A percentile compares a stretch with the other conserved stretches of the same genome.
phyloP scores from a whole-genome alignment of 1,140 invertebrate species.

The Drosophila rhopaloa region DNA sequence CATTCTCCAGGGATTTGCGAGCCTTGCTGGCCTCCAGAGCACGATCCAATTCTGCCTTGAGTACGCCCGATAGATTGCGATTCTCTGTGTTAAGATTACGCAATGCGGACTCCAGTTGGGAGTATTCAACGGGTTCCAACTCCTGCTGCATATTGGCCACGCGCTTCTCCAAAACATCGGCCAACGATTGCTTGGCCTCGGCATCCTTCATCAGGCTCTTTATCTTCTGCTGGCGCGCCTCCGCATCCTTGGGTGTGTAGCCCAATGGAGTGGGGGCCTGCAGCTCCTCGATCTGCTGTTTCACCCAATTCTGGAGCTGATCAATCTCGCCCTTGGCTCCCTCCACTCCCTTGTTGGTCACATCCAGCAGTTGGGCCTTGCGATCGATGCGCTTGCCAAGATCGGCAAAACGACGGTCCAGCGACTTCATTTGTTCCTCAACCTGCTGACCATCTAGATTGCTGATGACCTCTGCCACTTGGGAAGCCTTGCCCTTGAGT shows the following conservation, averaged over 20 bases:
- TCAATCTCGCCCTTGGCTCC: conserved; percentile 90
- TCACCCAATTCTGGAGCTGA: conserved; percentile 92
- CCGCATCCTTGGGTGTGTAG: conserved; percentile 90
- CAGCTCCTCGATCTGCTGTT: conserved; percentile 89
- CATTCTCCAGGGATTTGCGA: conserved; percentile 91
- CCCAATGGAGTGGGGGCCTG: conserved; percentile 89
- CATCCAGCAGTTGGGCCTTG: conserved; percentile 92
- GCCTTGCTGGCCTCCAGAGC: conserved; percentile 88
- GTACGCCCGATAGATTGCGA: conserved; percentile 88
- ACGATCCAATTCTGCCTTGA: conserved; percentile 90
- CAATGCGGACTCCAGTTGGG: conserved; percentile 89
- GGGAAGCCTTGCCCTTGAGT: conserved; percentile 88
- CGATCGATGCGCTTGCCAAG: conserved; percentile 92
- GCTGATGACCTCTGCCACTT: conserved; percentile 92
- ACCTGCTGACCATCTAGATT: conserved; percentile 95
- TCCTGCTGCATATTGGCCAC: conserved; percentile 93
- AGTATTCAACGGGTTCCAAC: conserved; percentile 91
- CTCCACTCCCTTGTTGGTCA: conserved; percentile 92
- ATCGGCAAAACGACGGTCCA: conserved; percentile 93
- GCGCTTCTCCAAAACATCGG: conserved; percentile 93
- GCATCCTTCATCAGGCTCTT: conserved; percentile 92
- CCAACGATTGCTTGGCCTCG: conserved; percentile 92
- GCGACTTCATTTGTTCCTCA: conserved; percentile 93
- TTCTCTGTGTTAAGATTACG: conserved; percentile 89
- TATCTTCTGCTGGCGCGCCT: conserved; percentile 89